Base-by-base conservation (phyloP, 2,113 vertebrate species). In the Strigops habroptila region DNA sequence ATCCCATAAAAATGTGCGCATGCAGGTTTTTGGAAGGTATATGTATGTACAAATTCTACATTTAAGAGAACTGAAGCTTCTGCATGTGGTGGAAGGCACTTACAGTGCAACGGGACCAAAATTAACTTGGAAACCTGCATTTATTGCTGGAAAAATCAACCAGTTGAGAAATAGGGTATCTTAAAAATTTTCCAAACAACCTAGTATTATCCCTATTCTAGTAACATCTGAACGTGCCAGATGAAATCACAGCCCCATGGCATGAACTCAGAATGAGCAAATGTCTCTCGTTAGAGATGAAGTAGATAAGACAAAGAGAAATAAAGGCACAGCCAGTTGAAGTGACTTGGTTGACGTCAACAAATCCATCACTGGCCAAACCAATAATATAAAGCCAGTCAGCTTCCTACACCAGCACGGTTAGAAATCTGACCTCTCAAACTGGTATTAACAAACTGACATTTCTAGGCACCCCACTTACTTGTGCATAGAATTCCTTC, bases 191-290 rank as follows among this genome's bases (percentile, higher is more conserved):
- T 87, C 93, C 77, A 49, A 94, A 51, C 69, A 94, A 75, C 65
- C 69, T 93, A 68, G 91, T 94, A 94, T 94, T 93, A 86, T 95
- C 60, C 80, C 82, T 90, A 39, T 86, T 96, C 85, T 68, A 69
- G 57, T 63, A 93, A 95, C 28, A 81, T 88, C 48, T 82, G n/a
- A 64, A 84, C 5, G 21, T 62, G 91, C 96, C 95, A 96, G 90
- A 93, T 92, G 93, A 96, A 96, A 95, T 94, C 88, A 90, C 3
- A 88, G 92, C 80, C 60, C 91, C 82, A 28, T 92, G 93, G 92
- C n/a, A 3, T 75, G 77, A 94, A 63, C 64, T 86, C 80, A 64
- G 46, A 86, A 91, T 80, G 86, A 97, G 91, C 83, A 96, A 95
- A 89, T 37, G 70, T 95, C 93, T 94, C 86, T 93, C 5, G 2